These are phyloP conservation scores for Ciconia boyciana DNA, from an alignment of 2,113 vertebrate genomes.

Conservation along the genomic window DNA sequence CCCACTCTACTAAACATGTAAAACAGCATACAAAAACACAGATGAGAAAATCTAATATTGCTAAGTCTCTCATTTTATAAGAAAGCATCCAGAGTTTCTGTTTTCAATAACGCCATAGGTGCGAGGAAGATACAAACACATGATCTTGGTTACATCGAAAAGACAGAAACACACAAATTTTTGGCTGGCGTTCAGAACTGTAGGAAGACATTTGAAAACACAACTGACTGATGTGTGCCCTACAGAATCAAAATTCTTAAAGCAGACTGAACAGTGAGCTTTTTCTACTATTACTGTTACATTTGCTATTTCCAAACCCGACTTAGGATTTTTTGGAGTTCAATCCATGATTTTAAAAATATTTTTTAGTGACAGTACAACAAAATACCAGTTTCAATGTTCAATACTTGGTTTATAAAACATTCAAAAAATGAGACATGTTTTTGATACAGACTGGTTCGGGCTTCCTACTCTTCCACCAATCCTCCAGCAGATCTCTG, in stretches of 20 bases:
- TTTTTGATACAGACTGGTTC: not conserved
- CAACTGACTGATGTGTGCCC: not conserved
- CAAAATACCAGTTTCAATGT: not conserved
- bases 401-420: not conserved
- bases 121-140: not conserved
- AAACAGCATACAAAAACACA: not conserved
- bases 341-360: not conserved
- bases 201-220: not conserved
- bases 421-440: not conserved
- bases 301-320: not conserved
- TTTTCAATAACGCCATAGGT: not conserved
- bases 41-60: not conserved
- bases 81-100: not conserved
- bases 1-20: not conserved
- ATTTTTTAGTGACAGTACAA: not conserved
- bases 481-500: not conserved
- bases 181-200: not conserved
- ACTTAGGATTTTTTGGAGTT: not conserved
- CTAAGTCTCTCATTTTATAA: not conserved
- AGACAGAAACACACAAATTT: not conserved
- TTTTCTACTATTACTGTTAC: not conserved
- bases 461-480: not conserved
- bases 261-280: not conserved
- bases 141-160: not conserved
- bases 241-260: not conserved